Evolutionary conservation across 2,113 vertebrate genomes (phyloP).

Genomic region (Micronisus gabar): DNA sequence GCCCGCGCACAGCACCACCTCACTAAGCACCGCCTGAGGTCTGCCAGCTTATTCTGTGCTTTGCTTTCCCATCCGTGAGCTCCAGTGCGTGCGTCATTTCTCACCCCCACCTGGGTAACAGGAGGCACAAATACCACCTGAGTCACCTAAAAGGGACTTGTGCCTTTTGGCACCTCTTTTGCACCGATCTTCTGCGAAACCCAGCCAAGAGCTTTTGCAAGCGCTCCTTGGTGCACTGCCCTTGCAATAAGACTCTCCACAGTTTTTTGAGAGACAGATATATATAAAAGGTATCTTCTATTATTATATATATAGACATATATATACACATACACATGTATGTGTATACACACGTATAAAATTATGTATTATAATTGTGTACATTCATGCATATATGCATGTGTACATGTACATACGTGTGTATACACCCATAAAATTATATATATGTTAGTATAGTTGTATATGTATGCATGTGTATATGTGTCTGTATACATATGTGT

Average conservation of each 20-base stretch:
- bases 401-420: too few relatives aligned
- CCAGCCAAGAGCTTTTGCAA: not conserved
- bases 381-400: too few relatives aligned
- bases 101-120: not conserved
- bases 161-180: not conserved
- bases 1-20: fast-evolving
- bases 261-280: not conserved
- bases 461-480: too few relatives aligned
- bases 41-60: not conserved
- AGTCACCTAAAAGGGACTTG: not conserved
- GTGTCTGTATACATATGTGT: too few relatives aligned
- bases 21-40: not conserved
- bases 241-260: not conserved
- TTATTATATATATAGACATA: not conserved
- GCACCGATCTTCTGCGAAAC: not conserved
- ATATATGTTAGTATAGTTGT: too few relatives aligned
- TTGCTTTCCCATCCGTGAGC: not conserved
- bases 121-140: not conserved
- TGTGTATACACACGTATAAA: not conserved
- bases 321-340: too few relatives aligned
- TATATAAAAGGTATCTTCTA: not conserved
- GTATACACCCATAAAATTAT: too few relatives aligned
- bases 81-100: not conserved
- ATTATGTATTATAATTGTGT: not conserved
- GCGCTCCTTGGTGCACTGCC: not conserved